Evolutionary conservation across 2,113 vertebrate genomes (phyloP).

Genomic region (Mobula birostris): DNA sequence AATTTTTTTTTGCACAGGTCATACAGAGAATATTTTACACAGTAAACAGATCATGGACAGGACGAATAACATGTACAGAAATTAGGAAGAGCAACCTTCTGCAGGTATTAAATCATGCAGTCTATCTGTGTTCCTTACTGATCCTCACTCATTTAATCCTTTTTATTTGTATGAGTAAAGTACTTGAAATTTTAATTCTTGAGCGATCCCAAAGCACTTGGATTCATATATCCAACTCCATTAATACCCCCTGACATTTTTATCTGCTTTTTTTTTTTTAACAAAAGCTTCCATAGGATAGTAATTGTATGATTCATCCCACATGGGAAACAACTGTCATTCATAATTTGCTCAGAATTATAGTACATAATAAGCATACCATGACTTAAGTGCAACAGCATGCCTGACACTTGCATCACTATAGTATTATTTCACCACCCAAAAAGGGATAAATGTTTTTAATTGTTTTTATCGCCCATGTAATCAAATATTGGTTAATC

Average conservation of each 20-base stretch:
- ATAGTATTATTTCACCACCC: background rate
- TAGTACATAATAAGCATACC: background rate
- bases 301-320: background rate
- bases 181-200: background rate
- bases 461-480: background rate
- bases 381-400: background rate
- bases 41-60: constrained; percentile 89
- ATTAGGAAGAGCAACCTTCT: constrained; percentile 86
- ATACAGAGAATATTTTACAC: constrained; percentile 93
- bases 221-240: background rate
- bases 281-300: background rate
- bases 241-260: background rate
- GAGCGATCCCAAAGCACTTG: background rate
- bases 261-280: background rate
- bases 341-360: background rate
- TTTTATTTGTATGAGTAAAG: background rate
- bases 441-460: background rate
- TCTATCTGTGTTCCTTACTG: background rate
- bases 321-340: background rate
- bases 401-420: background rate
- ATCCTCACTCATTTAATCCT: background rate
- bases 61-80: constrained; percentile 77
- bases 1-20: constrained; percentile 61
- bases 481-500: background rate
- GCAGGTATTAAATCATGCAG: constrained; percentile 62